Evolutionary conservation across 1,140 invertebrate genomes (phyloP).

Genomic region (Holcopasites calliopsidis): DNA sequence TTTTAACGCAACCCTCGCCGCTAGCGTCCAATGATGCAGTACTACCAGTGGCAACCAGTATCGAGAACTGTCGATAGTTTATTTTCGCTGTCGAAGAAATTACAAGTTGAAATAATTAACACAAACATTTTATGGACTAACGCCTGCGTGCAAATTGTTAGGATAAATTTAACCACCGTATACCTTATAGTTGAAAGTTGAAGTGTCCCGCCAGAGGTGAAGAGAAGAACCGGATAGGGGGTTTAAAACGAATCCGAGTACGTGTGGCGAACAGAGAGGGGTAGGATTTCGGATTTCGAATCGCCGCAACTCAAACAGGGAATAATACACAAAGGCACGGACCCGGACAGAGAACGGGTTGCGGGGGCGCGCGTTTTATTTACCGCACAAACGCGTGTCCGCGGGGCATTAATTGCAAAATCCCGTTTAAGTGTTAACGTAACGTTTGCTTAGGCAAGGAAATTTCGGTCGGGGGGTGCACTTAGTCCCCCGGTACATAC

Average conservation of each 20-base stretch:
- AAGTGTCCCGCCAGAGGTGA: too few species aligned
- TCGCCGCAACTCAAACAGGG: constrained; percentile 1
- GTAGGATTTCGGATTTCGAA: too few species aligned
- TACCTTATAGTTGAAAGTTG: too few species aligned
- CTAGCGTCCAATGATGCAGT: too few species aligned
- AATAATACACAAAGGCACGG: constrained; percentile 1
- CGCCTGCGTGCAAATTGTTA: too few species aligned
- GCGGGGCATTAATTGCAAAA: constrained; percentile 50
- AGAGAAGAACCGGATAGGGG: too few species aligned
- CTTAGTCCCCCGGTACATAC: constrained; percentile 54
- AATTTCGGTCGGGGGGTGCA: constrained; percentile 56
- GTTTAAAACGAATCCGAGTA: neutral
- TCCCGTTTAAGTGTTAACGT: constrained; percentile 51
- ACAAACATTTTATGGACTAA: too few species aligned
- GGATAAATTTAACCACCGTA: too few species aligned
- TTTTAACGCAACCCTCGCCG: constrained; percentile 36
- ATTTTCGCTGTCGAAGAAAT: too few species aligned
- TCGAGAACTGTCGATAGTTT: too few species aligned
- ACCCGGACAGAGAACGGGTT: neutral
- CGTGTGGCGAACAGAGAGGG: neutral
- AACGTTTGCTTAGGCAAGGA: constrained; percentile 59
- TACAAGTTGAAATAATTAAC: too few species aligned
- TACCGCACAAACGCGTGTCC: neutral
- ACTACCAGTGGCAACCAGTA: too few species aligned
- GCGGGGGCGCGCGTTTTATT: constrained; percentile 14